Percentiles rank a stretch among this genome's conserved stretches.
Evolutionary conservation across 2,888 invertebrate species (phyloP).

Genomic region (Lycia hirtaria): DNA sequence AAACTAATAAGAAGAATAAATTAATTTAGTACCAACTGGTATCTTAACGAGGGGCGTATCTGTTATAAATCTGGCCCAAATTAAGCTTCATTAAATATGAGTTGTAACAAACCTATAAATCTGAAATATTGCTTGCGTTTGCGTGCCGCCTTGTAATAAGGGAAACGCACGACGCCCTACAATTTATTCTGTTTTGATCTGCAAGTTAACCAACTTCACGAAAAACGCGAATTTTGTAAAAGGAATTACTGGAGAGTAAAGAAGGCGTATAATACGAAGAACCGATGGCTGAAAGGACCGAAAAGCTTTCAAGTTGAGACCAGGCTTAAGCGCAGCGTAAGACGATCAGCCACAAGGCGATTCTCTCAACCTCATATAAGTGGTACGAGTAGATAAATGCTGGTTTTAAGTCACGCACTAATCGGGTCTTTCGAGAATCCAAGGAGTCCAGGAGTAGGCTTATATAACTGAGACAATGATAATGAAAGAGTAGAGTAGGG

Average conservation of each 20-base stretch:
- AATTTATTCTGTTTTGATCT: slow-evolving; percentile 21
- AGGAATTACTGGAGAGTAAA: background rate
- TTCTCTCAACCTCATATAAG: too few species aligned
- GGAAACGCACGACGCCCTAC: background rate
- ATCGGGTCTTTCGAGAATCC: too few species aligned
- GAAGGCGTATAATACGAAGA: too few species aligned
- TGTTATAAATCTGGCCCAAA: slow-evolving; percentile 22
- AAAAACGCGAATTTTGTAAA: background rate
- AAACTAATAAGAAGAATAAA: slow-evolving; percentile 10
- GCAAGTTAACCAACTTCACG: background rate
- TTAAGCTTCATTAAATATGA: slow-evolving; percentile 26
- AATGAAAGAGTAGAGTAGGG: too few species aligned
- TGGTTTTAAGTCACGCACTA: too few species aligned
- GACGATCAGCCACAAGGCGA: too few species aligned
- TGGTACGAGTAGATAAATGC: too few species aligned
- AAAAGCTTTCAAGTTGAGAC: too few species aligned
- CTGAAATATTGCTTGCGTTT: slow-evolving; percentile 24
- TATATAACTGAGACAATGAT: too few species aligned
- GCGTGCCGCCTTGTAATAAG: slow-evolving; percentile 25
- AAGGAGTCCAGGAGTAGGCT: too few species aligned
- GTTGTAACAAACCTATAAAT: slow-evolving; percentile 24
- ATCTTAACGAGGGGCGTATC: slow-evolving; percentile 23
- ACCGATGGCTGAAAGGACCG: too few species aligned
- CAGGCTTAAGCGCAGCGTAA: too few species aligned
- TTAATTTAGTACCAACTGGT: slow-evolving; percentile 19